A percentile compares a stretch with the other conserved stretches of the same genome.
phyloP scores from a whole-genome alignment of 2,113 vertebrate genomes.

The Spilogale gracilis region DNA sequence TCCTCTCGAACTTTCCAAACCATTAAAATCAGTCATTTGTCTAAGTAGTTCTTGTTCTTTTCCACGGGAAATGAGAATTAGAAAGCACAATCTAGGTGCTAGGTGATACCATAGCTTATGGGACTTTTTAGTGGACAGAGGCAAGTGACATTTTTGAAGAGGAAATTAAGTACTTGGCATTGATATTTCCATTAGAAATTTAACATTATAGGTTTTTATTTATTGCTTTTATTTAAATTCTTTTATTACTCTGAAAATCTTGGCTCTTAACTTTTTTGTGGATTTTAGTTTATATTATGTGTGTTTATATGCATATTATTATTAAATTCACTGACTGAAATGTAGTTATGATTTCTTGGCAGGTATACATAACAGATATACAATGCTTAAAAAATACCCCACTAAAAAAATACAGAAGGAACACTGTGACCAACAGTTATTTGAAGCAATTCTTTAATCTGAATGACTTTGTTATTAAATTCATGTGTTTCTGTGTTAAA shows the following conservation, averaged over 20 bases:
- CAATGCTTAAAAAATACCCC: not conserved
- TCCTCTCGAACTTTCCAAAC: not conserved
- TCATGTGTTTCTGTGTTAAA: not conserved
- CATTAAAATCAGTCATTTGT: not conserved
- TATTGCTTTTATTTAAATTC: not conserved
- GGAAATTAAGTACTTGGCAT: not conserved
- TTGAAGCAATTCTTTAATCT: not conserved
- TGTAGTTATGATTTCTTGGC: not conserved
- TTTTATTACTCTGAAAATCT: not conserved
- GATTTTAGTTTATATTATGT: conserved; percentile 32
- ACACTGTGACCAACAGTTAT: not conserved
- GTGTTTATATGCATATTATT: not conserved
- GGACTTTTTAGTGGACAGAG: not conserved
- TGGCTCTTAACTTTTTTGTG: not conserved
- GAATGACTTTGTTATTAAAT: not conserved
- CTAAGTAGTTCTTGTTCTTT: not conserved
- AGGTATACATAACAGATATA: not conserved
- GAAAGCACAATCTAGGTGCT: not conserved
- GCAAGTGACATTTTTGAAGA: not conserved
- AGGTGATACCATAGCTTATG: not conserved
- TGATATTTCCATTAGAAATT: not conserved
- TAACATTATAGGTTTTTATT: not conserved
- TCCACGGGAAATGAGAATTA: not conserved
- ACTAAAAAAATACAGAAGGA: not conserved
- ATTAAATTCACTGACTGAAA: conserved; percentile 26